Base-by-base conservation (phyloP, 2,888 invertebrate species). In the Zelleria hepariella region DNA sequence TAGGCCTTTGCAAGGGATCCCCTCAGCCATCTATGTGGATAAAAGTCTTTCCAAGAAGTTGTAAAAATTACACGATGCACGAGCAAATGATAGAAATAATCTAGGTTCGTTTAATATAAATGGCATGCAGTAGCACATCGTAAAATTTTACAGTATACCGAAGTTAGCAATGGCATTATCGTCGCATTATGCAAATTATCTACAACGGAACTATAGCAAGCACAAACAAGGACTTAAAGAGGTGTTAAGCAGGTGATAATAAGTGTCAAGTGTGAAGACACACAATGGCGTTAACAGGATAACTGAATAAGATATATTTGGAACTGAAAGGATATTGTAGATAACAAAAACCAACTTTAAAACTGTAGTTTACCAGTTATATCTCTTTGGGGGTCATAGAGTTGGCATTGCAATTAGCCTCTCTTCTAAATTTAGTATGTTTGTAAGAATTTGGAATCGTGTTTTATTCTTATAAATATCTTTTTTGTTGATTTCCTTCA, bases 191-290 rank as follows among this genome's bases (percentile, higher is more conserved):
- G 55, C 32, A 55, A 24, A 27, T 26, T 55, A 32, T 27, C 54
- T 42, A 54, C 48, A 59, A 59, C 53, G 54, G 42, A 48, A 54
- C 56, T 23, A 26, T 54, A 25, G 32, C 15, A 26, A 57, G 32
- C 57, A 54, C 57, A 53, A 61, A 60, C 57, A 60, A 26, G 27
- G 18, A 57, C 25, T 63, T 51, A 58, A 63, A 60, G 15, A 27
- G 47, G 58, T 52, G 62, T 42, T 60, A 62, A 63, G 57, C 23
- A 52, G n/a, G 54, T 56, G 60, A 62, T 62, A 62, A 62, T 24
- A 47, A n/a, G 56, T 25, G 24, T 49, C 48, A 59, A 51, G 24
- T 26, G 49, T 48, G 25, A 52, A 25, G 24, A n/a, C n/a, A 53
- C 25, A 53, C 15, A 21, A 7, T 21, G 51, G 23, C 51, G 23